Evolutionary conservation across 2,797 vertebrate species (phyloP).

Genomic region (Amazonetta brasiliensis): DNA sequence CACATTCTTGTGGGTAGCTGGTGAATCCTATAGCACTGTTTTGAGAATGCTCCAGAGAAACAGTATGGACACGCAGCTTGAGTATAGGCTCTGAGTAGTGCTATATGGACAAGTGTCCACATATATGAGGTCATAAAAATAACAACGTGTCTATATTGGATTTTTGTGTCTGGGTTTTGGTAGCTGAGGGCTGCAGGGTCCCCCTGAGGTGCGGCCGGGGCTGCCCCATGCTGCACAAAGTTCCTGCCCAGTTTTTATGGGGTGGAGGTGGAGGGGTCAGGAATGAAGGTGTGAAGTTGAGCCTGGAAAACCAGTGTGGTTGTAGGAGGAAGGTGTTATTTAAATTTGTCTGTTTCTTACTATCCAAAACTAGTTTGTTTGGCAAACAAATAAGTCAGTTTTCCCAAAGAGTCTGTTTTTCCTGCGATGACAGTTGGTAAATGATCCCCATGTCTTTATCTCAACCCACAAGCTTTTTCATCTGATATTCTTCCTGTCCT

Average conservation of each 20-base stretch:
- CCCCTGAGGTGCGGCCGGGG: too few relatives aligned
- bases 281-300: background rate
- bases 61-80: too few relatives aligned
- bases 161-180: too few relatives aligned
- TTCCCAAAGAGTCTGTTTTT: background rate
- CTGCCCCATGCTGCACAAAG: too few relatives aligned
- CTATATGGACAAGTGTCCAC: background rate
- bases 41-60: too few relatives aligned
- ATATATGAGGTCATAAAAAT: background rate
- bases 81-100: background rate
- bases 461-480: background rate
- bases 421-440: background rate
- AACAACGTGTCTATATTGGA: too few relatives aligned
- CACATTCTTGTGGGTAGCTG: too few relatives aligned
- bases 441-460: background rate
- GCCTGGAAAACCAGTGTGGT: background rate
- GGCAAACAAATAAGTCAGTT: background rate
- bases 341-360: background rate
- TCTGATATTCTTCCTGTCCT: background rate
- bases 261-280: too few relatives aligned
- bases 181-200: too few relatives aligned
- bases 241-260: too few relatives aligned
- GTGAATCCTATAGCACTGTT: too few relatives aligned
- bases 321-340: background rate
- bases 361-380: background rate